Percentiles rank a stretch among this genome's conserved stretches.
Conservation (phyloP, 53 echinoderm and acorn worm genomes). For the Pentamera pediparva region DNA sequence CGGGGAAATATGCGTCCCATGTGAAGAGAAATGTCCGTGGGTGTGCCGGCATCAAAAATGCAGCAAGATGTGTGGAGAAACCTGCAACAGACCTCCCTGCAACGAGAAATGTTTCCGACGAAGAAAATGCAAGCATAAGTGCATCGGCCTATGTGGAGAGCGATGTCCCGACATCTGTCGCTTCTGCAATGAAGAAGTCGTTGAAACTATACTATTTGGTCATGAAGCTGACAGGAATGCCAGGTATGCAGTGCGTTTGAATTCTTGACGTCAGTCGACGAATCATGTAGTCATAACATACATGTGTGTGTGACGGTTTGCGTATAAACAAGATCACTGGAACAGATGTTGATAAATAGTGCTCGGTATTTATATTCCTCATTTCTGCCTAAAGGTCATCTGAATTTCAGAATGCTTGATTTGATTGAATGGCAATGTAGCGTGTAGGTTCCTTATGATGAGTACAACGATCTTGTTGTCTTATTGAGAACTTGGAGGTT, state of each 20-base stretch:
- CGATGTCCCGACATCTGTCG: slow-evolving; percentile 65
- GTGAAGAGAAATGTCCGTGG: slow-evolving; percentile 49
- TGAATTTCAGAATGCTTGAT: too few relatives aligned
- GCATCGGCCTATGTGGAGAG: slow-evolving; percentile 86
- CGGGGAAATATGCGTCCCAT: slow-evolving; percentile 36
- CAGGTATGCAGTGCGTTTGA: not conserved
- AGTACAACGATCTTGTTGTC: too few relatives aligned
- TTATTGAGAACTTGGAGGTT: too few relatives aligned
- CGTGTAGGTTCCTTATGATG: too few relatives aligned
- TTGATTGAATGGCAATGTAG: too few relatives aligned
- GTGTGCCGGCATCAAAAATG: slow-evolving; percentile 46
- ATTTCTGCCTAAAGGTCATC: too few relatives aligned
- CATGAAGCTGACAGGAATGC: slow-evolving; percentile 59
- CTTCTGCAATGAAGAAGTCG: slow-evolving; percentile 48
- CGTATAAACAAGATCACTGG: not conserved
- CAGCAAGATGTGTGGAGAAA: slow-evolving; percentile 23
- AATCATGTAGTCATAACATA: not conserved
- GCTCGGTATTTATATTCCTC: too few relatives aligned
- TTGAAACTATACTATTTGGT: slow-evolving; percentile 65
- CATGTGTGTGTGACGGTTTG: not conserved
- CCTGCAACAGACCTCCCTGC: slow-evolving; percentile 36
- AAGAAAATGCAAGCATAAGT: slow-evolving; percentile 42
- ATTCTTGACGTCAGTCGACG: not conserved
- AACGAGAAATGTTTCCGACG: slow-evolving; percentile 51
- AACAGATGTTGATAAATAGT: too few relatives aligned